Base-by-base conservation (phyloP, 2,888 invertebrate genomes). In the Brachynemurus nebulosus region DNA sequence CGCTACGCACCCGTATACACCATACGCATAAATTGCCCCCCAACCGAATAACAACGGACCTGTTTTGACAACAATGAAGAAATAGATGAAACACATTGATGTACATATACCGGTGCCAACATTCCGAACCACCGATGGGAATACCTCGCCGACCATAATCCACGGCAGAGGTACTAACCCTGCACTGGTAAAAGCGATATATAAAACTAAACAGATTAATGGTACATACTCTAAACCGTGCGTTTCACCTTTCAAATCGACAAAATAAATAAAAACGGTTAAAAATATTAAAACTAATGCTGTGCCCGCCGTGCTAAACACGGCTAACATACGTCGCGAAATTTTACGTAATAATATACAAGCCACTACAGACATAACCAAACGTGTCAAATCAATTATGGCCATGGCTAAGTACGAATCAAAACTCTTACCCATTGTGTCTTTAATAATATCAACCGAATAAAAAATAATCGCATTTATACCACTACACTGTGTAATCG, bases 91-190 rank as follows among this genome's bases (percentile, higher is more conserved):
- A 0, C 75, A 73, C 21, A 74, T 70, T n/a, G 74, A 73, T 1
- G 78, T 71, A 40, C 76, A 74, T 8, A 80, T 65, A 0, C 81
- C 80, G 0, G 80, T 76, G 0, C 81, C 81, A 1, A 78, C 55
- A 1, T 80, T 80, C 23, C 79, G 65, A 1, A 71, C 69, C 45
- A 66, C 69, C 1, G 70, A 69, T 1, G 80, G 72, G 54, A 81
- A 82, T 1, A 84, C 66, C 61, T 85, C 84, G 0, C 81, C 81
- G 50, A 79, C 76, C 73, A 84, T 75, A 21, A 80, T 74, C 76
- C 83, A 84, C 0, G 83, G 82, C 40, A 84, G 55, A 0, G 81
- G 79, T 9, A 77, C 69, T 14, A 78, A 56, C 0, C 82, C 80
- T 42, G 76, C 65, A 1, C 72, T 69, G 39, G 76, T 68, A 40